These are phyloP conservation scores for Scalopus aquaticus DNA, from an alignment of 2,113 vertebrate species.

Conservation along the genomic window DNA sequence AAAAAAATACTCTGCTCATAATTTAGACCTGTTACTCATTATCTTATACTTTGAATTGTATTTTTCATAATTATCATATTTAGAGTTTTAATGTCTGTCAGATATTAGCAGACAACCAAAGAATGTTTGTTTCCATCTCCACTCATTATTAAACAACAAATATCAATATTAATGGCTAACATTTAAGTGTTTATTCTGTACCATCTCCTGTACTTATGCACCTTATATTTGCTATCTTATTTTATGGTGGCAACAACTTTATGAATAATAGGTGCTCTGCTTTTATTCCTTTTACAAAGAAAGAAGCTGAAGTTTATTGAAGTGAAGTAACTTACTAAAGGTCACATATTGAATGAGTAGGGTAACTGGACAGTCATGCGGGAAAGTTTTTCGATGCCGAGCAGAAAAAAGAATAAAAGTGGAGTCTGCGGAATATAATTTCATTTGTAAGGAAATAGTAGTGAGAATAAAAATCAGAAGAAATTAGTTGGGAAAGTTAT, in stretches of 20 bases:
- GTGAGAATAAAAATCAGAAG: background rate
- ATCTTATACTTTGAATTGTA: background rate
- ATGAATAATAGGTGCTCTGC: background rate
- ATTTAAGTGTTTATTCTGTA: background rate
- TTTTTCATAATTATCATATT: background rate
- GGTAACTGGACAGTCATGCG: background rate
- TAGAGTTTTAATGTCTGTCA: background rate
- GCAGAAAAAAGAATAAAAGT: background rate
- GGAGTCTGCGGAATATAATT: background rate
- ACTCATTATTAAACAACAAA: background rate
- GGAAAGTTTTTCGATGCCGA: background rate
- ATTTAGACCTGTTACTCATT: background rate
- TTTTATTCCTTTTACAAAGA: background rate
- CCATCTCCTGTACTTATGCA: background rate
- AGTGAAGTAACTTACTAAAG: background rate
- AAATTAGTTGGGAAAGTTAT: background rate
- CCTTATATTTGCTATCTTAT: background rate
- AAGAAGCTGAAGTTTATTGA: constrained; percentile 1
- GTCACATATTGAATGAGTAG: background rate
- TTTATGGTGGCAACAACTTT: background rate
- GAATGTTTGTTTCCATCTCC: background rate
- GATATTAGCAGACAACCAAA: background rate
- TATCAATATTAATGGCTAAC: background rate
- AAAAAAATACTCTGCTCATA: background rate
- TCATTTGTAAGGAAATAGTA: background rate